A percentile compares a stretch with the other conserved stretches of the same genome.
Conservation (phyloP, 2,888 invertebrate genomes). For the Esperia sulphurella region DNA sequence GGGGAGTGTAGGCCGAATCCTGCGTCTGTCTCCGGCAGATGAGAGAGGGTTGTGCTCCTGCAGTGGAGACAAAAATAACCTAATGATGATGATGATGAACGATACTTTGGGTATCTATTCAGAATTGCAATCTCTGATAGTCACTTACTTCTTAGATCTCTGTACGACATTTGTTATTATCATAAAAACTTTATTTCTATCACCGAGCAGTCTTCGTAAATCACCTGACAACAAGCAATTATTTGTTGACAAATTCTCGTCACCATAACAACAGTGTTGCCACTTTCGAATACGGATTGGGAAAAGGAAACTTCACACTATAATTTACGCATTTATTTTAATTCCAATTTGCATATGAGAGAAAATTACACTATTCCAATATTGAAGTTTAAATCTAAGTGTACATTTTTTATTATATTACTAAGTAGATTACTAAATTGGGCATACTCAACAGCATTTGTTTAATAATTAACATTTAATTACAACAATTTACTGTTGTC, state of each 20-base stretch:
- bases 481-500: constrained; percentile 1
- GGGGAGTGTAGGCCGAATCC: no score
- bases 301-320: no score
- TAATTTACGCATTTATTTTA: no score
- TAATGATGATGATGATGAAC: no score
- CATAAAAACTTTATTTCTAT: no score
- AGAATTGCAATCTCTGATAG: no score
- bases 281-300: not conserved
- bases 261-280: constrained; percentile 23
- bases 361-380: not conserved
- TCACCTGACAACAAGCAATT: not conserved
- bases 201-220: no score
- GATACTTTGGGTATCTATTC: no score
- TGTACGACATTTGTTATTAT: constrained; percentile 80
- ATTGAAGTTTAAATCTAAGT: not conserved
- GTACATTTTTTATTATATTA: not conserved
- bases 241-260: constrained; percentile 21
- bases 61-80: no score
- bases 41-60: no score
- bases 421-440: constrained; percentile 23
- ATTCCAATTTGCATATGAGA: no score
- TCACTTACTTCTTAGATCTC: constrained; percentile 85
- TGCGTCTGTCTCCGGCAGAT: no score
- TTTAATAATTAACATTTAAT: constrained; percentile 1
- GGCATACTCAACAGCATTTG: constrained; percentile 23